phyloP scores from a whole-genome alignment of 2,888 invertebrate species.

The Noctua janthe region DNA sequence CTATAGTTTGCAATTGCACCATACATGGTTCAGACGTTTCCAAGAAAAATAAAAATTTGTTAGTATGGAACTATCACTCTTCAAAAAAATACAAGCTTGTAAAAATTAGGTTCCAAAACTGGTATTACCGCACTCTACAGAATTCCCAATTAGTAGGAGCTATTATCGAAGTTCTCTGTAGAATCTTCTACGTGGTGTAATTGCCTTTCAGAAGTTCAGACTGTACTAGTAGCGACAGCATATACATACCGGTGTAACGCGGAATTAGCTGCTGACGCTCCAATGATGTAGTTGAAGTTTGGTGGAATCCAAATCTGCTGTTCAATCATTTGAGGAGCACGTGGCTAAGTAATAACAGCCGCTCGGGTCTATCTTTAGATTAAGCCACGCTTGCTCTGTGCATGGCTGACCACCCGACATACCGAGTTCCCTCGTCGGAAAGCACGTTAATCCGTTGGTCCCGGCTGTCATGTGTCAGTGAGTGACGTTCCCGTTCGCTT shows the following conservation, averaged over 20 bases:
- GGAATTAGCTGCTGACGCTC: conserved; percentile 18
- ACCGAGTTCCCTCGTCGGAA: not conserved
- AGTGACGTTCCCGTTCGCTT: too few relatives aligned
- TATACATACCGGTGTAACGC: conserved; percentile 17
- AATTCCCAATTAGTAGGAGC: conserved; percentile 69
- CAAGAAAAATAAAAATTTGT: too few relatives aligned
- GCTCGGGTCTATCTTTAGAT: not conserved
- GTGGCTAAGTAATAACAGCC: not conserved
- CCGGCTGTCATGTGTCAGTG: not conserved
- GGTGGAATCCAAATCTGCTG: not conserved
- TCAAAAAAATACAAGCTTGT: too few relatives aligned
- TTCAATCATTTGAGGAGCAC: not conserved
- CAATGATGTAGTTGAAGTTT: conserved; percentile 1
- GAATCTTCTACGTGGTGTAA: conserved; percentile 76
- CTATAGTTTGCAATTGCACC: too few relatives aligned
- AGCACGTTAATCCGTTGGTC: not conserved
- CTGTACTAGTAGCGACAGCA: conserved; percentile 40
- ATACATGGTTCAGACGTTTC: too few relatives aligned
- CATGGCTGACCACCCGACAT: not conserved
- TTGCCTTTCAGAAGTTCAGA: conserved; percentile 77
- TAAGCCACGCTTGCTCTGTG: not conserved
- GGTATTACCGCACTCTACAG: conserved; percentile 64
- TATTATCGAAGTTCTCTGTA: conserved; percentile 65
- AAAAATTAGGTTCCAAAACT: not conserved
- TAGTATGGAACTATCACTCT: too few relatives aligned